Evolutionary conservation across 2,113 vertebrate species (phyloP), one percentile per base, ranked within the genome.

Genomic region (Clinocottus analis): DNA sequence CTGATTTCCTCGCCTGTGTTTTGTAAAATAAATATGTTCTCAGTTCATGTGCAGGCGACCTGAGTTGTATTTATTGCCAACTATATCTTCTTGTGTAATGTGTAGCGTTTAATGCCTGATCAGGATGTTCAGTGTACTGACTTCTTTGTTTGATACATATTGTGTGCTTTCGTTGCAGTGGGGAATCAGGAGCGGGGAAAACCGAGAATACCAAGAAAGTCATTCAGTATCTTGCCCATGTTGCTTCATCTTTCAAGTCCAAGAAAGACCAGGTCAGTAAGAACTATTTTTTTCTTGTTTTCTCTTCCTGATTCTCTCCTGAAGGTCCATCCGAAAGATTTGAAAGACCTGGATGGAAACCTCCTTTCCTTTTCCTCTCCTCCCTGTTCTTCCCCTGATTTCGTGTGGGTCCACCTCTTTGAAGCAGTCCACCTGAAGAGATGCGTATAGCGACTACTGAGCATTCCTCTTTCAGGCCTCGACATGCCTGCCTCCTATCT

Each of bases 191-290:
- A 77, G 94, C 94, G 8, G 94, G 94, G 51, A 95, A 95, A 90
- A 95, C 94, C 0, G 94, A 95, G 74, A 94, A 95, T 63, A 95
- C 94, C 13, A 95, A 95, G 90, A 95, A 95, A 79, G 94, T 95
- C 7, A 95, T 95, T 72, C 94, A 95, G 85, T 95, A 94, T 83
- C 88, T 95, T 25, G 94, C 94, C 1, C 87, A 88, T 23, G 91
- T 95, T 9, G 94, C 94, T 10, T 94, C 93, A 1, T 94, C 94
- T 27, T 90, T 86, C 65, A 95, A 94, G 69, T 93, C 90, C 13
- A 95, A 94, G 76, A 94, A 94, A 70, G 94, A 95, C 19, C 92
- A 91, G 87, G 94, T 94, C 21, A 78, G 90, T 92, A n/a, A 71
- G 61, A 23, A 17, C 7, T 41, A 3, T 39, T 69, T 47, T 27